A percentile compares a stretch with the other conserved stretches of the same genome.
Evolutionary conservation across 1,140 invertebrate genomes (phyloP).

Genomic region (Anadara kagoshimensis): DNA sequence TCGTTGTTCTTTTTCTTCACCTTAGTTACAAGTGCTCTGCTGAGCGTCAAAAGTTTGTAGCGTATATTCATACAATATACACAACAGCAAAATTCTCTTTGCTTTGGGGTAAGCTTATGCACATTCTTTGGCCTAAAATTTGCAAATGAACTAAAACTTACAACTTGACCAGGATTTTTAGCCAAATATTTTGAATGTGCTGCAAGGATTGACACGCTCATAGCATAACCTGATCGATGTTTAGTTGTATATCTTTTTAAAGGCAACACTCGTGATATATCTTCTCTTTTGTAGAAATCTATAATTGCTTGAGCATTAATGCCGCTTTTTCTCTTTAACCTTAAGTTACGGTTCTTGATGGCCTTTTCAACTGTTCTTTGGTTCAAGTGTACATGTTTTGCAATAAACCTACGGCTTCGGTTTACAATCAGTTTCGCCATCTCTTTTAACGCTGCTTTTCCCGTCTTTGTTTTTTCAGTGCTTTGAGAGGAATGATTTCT

Average conservation of each 20-base stretch:
- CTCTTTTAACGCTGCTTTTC: not conserved
- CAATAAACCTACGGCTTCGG: too few species aligned
- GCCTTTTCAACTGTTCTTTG: not conserved
- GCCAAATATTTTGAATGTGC: conserved; percentile 15
- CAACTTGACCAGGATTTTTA: conserved; percentile 11
- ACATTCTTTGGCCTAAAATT: conserved; percentile 16
- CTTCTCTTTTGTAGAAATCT: conserved; percentile 9
- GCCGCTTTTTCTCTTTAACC: not conserved
- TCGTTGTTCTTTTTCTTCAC: too few species aligned
- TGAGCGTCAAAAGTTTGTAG: too few species aligned
- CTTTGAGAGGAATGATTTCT: too few species aligned
- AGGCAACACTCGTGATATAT: conserved; percentile 21
- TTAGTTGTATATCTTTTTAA: conserved; percentile 30
- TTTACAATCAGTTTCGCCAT: not conserved
- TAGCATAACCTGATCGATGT: conserved; percentile 20
- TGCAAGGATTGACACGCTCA: conserved; percentile 25
- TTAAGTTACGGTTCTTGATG: not conserved
- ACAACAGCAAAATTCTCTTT: conserved; percentile 40
- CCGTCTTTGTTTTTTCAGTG: not conserved
- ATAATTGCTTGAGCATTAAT: not conserved
- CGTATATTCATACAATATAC: conserved; percentile 39
- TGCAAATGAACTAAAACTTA: conserved; percentile 29
- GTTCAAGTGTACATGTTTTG: not conserved
- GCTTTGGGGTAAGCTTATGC: not conserved
- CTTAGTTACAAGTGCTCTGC: too few species aligned